Evolutionary conservation across 2,113 vertebrate genomes (phyloP), one percentile per base, ranked within the genome.

Genomic region (Clarias batrachus): DNA sequence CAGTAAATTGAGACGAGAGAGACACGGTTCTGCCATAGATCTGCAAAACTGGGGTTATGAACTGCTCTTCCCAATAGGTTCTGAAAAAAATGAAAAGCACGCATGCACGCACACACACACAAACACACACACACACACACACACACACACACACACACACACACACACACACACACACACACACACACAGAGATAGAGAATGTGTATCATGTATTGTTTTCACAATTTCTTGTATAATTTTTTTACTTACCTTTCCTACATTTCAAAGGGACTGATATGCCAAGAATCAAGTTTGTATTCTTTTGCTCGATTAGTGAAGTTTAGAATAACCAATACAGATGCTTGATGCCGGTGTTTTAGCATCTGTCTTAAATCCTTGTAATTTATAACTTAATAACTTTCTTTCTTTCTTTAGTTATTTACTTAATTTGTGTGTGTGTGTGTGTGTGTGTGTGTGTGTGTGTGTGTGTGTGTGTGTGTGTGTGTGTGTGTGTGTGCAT

Each of bases 31-130:
- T 81, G 41, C 62, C 25, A 65, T 54, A 70, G 52, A 87, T 54
- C 41, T 63, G 66, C 33, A 78, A 60, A 70, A 82, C 78, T 88
- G n/a, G 81, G 54, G 80, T 78, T 80, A 79, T 66, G 68, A 66
- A 52, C 41, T 81, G 78, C 37, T 48, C 74, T 82, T 27, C 5
- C 30, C 52, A 66, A 25, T 52, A 37, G 21, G 6, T 70, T 70
- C 41, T 80, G 65, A 10, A 82, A 41, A 86, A 48, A 13, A 25
- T 59, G 25, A 73, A 2, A 8, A 48, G 41, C 41, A 41, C 41
- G 3, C 41, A 41, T 3, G 6, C 41, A 41, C 41, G 59, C 33
- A 33, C 30, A 66, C 19, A 57, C 19, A n/a, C 27, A 41, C 54
- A 81, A 16, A 80, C n/a, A 27, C n/a, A 54, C 48, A 87, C 21